A percentile compares a stretch with the other conserved stretches of the same genome.
phyloP scores from a whole-genome alignment of 2,113 vertebrate species.

The Ranitomeya variabilis region DNA sequence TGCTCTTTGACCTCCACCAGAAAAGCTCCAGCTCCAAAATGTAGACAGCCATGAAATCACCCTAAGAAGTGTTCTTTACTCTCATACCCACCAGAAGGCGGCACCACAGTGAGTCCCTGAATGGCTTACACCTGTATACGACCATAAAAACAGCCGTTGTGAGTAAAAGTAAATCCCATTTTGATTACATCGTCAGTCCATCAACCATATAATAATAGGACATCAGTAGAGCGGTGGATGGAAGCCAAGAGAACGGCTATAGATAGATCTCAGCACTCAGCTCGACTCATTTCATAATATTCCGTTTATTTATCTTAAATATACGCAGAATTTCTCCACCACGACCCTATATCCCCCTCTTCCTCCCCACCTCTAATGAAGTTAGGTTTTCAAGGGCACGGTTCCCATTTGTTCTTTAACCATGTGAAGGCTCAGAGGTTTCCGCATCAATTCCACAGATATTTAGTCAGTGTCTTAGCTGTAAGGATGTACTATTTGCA shows the following conservation, averaged over 20 bases:
- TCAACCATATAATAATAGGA: slow-evolving; percentile 40
- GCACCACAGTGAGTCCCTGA: neutral
- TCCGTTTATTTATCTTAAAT: slow-evolving; percentile 48
- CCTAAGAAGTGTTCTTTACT: neutral
- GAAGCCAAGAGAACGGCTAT: slow-evolving; percentile 43
- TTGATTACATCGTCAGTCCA: slow-evolving; percentile 44
- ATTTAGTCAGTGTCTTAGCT: neutral
- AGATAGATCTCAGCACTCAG: slow-evolving; percentile 40
- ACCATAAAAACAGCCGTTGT: neutral
- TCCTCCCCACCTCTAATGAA: slow-evolving; percentile 40
- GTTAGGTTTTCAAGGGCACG: neutral
- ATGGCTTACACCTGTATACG: neutral
- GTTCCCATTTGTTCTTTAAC: slow-evolving; percentile 22
- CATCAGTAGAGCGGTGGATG: slow-evolving; percentile 6
- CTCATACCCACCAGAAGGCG: slow-evolving; percentile 4
- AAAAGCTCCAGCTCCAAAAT: neutral
- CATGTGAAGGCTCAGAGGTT: neutral
- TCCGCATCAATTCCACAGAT: neutral
- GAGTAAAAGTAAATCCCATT: slow-evolving; percentile 40
- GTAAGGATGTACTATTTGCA: neutral
- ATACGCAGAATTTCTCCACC: slow-evolving; percentile 31
- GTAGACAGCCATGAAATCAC: neutral
- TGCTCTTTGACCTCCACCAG: too few relatives aligned
- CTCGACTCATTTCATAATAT: slow-evolving; percentile 41
- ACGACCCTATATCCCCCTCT: slow-evolving; percentile 2